Conservation (phyloP, 2,888 invertebrate species). For the Thymelicus lineola region DNA sequence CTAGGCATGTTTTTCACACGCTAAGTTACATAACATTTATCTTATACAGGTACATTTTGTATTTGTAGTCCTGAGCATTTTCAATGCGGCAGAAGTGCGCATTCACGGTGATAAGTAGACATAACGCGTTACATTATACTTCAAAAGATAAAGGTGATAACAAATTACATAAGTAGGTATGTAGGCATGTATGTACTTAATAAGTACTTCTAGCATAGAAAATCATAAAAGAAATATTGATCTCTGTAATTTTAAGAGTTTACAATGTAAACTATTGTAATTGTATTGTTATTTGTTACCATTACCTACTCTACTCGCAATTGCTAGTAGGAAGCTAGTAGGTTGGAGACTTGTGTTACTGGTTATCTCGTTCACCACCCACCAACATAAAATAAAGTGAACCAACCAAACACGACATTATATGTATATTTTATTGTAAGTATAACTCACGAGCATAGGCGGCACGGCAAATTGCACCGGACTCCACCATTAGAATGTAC, state of each 20-base stretch:
- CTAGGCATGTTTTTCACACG: conserved; percentile 19
- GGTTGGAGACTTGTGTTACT: too few relatives aligned
- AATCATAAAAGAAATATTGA: too few relatives aligned
- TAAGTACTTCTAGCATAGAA: too few relatives aligned
- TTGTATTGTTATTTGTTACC: too few relatives aligned
- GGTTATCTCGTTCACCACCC: background rate
- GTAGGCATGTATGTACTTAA: too few relatives aligned
- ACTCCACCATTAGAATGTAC: conserved; percentile 23
- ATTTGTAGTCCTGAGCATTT: background rate
- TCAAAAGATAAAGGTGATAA: background rate
- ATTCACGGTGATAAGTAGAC: conserved; percentile 5
- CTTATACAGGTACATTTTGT: background rate
- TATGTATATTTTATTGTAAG: background rate
- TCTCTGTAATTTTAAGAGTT: too few relatives aligned
- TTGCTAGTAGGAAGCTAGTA: too few relatives aligned
- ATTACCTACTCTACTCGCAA: too few relatives aligned
- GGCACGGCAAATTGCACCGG: background rate
- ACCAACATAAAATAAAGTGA: background rate
- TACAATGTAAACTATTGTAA: too few relatives aligned
- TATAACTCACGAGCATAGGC: background rate
- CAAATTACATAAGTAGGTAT: too few relatives aligned
- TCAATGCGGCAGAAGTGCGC: conserved; percentile 1
- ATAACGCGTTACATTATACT: background rate
- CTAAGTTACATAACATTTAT: background rate
- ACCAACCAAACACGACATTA: background rate